Evolutionary conservation across 2,888 invertebrate species (phyloP).

Genomic region (Cantharis nigra): DNA sequence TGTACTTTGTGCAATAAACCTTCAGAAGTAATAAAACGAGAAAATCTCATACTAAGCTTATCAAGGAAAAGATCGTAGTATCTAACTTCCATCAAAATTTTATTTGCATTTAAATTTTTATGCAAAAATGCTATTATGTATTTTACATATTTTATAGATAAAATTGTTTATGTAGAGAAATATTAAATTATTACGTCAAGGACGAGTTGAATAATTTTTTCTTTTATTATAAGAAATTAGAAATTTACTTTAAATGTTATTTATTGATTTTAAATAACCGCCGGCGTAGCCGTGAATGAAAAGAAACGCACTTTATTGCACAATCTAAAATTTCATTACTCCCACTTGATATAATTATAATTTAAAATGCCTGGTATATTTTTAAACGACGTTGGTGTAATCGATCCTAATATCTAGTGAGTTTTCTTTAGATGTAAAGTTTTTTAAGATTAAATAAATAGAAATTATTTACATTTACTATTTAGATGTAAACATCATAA

Average conservation of each 20-base stretch:
- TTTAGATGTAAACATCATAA: neutral
- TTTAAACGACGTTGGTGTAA: neutral
- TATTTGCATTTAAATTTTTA: neutral
- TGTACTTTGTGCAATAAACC: neutral
- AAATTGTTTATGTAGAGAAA: neutral
- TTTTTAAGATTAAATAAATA: neutral
- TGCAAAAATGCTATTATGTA: neutral
- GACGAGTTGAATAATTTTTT: neutral
- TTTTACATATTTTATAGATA: neutral
- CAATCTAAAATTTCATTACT: too few relatives aligned
- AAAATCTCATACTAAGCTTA: neutral
- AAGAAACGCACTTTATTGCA: too few relatives aligned
- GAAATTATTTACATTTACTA: neutral
- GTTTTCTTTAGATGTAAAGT: too few relatives aligned
- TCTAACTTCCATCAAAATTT: neutral
- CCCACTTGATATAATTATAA: too few relatives aligned
- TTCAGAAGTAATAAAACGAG: neutral
- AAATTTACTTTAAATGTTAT: neutral
- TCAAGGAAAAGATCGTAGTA: neutral
- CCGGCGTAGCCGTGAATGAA: too few relatives aligned
- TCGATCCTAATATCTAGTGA: neutral
- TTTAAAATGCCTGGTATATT: too few relatives aligned
- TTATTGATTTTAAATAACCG: neutral
- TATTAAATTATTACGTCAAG: neutral
- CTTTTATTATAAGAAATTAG: neutral